Evolutionary conservation across 2,113 vertebrate species (phyloP).

Genomic region (Uria aalge): DNA sequence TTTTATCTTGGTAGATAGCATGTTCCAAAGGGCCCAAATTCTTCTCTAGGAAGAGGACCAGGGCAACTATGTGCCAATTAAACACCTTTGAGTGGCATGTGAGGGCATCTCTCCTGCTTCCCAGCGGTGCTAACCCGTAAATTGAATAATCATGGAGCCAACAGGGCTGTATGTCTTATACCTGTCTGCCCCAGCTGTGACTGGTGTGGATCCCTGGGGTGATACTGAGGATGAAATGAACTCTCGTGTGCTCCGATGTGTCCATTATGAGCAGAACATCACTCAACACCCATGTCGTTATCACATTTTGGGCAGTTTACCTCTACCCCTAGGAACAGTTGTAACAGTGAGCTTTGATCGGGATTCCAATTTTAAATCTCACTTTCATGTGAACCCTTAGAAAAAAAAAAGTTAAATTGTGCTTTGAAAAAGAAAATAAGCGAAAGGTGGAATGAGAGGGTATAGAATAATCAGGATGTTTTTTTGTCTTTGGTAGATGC

Average conservation of each 20-base stretch:
- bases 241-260: slow-evolving; percentile 46
- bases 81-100: neutral
- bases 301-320: slow-evolving; percentile 59
- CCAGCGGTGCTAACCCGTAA: neutral
- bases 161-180: neutral
- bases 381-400: slow-evolving; percentile 53
- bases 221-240: neutral
- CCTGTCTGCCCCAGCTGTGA: neutral
- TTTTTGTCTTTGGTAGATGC: neutral
- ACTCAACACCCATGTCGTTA: slow-evolving; percentile 59
- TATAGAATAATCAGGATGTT: neutral
- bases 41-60: neutral
- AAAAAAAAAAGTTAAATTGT: neutral
- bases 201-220: neutral
- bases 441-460: neutral
- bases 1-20: neutral
- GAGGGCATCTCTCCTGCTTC: neutral
- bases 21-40: neutral
- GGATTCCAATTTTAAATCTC: slow-evolving; percentile 68
- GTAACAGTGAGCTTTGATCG: slow-evolving; percentile 45
- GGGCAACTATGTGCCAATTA: neutral
- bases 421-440: neutral
- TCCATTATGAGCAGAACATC: slow-evolving; percentile 46
- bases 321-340: slow-evolving; percentile 49
- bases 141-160: neutral